These are phyloP conservation scores for Pelodiscus sinensis DNA, from an alignment of 2,113 vertebrate species.

Conservation along the genomic window DNA sequence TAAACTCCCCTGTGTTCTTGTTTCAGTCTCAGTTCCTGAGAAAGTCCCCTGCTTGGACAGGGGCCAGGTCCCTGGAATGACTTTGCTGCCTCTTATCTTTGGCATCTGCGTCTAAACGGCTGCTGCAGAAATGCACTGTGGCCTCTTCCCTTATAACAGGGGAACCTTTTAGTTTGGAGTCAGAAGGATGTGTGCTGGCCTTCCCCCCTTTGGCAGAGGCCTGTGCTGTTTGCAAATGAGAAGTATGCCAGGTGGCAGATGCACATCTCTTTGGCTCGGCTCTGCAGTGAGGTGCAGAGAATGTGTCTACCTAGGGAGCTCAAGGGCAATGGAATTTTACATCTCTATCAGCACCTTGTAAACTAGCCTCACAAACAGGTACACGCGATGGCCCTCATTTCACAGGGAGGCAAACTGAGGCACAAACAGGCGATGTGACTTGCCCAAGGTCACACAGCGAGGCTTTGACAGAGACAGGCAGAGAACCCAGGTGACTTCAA, in stretches of 20 bases:
- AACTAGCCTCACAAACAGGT: background rate
- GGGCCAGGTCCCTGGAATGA: conserved; percentile 46
- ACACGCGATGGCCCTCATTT: background rate
- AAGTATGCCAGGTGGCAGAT: background rate
- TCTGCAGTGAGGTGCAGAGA: background rate
- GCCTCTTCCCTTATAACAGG: conserved; percentile 42
- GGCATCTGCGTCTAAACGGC: conserved; percentile 28
- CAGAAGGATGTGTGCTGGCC: background rate
- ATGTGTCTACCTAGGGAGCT: background rate
- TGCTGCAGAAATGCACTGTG: conserved; percentile 25
- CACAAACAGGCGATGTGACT: background rate
- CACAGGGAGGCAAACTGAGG: background rate
- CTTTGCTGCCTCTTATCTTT: conserved; percentile 58
- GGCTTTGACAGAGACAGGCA: background rate
- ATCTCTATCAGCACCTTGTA: background rate
- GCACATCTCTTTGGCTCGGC: background rate
- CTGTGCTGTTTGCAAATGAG: background rate
- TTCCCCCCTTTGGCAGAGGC: background rate
- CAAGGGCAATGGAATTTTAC: rapidly evolving
- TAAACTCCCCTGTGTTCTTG: conserved; percentile 42
- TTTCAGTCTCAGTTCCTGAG: conserved; percentile 47
- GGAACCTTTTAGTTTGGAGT: conserved; percentile 39
- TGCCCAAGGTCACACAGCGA: background rate
- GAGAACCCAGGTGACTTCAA: background rate
- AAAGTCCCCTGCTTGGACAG: conserved; percentile 29